These are phyloP conservation scores for Trypoxylus dichotomus DNA, from an alignment of 1,140 invertebrate species.

Conservation along the genomic window DNA sequence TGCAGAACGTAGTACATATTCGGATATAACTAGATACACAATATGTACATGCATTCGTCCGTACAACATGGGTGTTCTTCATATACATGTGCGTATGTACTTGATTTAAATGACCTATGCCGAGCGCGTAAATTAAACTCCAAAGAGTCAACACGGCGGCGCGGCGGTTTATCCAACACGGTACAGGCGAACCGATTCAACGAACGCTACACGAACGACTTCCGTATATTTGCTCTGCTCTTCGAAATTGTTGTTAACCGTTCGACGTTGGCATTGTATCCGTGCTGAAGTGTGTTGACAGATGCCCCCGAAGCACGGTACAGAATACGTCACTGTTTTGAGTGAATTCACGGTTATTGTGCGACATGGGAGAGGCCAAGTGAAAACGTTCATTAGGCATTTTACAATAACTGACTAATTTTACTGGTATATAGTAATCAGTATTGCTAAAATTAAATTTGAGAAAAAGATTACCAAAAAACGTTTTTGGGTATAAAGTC, in stretches of 20 bases:
- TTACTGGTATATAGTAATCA: too few species aligned
- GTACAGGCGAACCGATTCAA: background rate
- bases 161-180: background rate
- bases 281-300: constrained; percentile 6
- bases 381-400: background rate
- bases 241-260: constrained; percentile 1
- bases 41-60: too few species aligned
- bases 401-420: too few species aligned
- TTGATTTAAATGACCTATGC: background rate
- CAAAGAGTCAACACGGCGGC: constrained; percentile 1
- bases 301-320: background rate
- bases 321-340: background rate
- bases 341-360: background rate
- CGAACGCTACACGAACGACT: background rate
- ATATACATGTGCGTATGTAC: background rate
- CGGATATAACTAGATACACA: too few species aligned
- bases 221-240: constrained; percentile 11
- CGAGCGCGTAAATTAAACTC: background rate
- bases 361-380: background rate
- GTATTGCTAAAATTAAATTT: too few species aligned
- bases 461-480: too few species aligned
- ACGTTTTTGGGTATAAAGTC: too few species aligned
- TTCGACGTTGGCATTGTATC: constrained; percentile 1
- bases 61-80: background rate
- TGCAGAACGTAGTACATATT: too few species aligned